These are phyloP conservation scores for Campoletis raptor DNA, from an alignment of 2,888 invertebrate genomes.

Conservation along the genomic window DNA sequence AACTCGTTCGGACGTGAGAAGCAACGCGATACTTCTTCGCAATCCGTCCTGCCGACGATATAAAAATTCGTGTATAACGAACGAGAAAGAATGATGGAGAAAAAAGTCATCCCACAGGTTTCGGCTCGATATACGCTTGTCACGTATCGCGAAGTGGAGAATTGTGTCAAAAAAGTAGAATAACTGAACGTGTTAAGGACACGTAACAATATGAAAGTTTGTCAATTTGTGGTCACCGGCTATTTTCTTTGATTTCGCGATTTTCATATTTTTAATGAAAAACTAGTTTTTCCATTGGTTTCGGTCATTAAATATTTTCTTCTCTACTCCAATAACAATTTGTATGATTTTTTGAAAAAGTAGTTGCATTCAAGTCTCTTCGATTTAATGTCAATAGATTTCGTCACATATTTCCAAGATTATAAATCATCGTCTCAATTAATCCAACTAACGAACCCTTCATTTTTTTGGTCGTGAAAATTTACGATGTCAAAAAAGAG, in stretches of 20 bases:
- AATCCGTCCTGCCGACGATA: slow-evolving; percentile 72
- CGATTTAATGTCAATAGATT: not conserved
- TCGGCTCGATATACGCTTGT: slow-evolving; percentile 26
- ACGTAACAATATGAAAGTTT: not conserved
- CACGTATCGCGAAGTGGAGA: slow-evolving; percentile 54
- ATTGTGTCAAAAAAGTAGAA: slow-evolving; percentile 32
- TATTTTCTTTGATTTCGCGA: not conserved
- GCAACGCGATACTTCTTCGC: slow-evolving; percentile 83
- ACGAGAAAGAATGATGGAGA: slow-evolving; percentile 26
- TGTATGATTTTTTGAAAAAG: not conserved
- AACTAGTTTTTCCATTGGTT: not conserved
- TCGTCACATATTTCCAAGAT: not conserved
- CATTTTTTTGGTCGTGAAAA: not conserved
- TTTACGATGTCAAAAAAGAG: not conserved
- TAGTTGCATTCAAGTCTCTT: not conserved
- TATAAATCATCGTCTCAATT: not conserved
- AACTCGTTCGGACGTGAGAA: slow-evolving; percentile 81
- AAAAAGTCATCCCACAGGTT: slow-evolving; percentile 19
- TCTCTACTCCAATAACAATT: not conserved
- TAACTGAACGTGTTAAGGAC: not conserved
- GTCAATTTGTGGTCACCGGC: not conserved
- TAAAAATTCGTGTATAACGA: slow-evolving; percentile 32
- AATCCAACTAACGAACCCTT: not conserved
- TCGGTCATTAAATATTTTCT: not conserved
- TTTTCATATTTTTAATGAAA: not conserved